Base-by-base conservation (phyloP, 1,140 invertebrate species). In the Aphelenchoides besseyi region DNA sequence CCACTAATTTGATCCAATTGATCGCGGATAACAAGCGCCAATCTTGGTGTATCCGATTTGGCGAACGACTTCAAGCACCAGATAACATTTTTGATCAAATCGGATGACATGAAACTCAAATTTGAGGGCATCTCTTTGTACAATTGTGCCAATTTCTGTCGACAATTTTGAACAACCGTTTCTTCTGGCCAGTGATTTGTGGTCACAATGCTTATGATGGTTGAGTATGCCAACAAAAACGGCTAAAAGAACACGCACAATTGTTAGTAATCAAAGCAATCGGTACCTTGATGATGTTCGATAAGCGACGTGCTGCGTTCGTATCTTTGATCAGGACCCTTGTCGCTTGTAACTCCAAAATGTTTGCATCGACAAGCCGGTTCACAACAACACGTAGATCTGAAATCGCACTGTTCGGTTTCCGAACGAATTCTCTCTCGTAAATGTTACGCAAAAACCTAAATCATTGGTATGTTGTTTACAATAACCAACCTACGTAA, bases 81-180 rank as follows among this genome's bases (percentile, higher is more conserved):
- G 32, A 66, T 33, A 53, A 66, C 63, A 33, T 66, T 66, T 26
- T 66, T 33, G 36, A 66, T 66, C 30, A 66, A 33, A n/a, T 33
- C 63, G 12, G 32, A 33, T 0, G 63, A 66, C 63, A 66, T 33
- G 2, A 33, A 33, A 36, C 16, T n/a, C 2, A 36, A 53, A 23
- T 37, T 18, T 0, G 32, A 32, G 12, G 32, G 32, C 5, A 29
- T 23, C 23, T 23, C 5, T 5, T 53, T 37, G 63, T 35, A 33
- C 12, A n/a, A 37, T n/a, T 12, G 30, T 36, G 63, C 0, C 32
- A 66, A 33, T 29, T 66, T 26, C 36, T 66, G 30, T 18, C 63
- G 32, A 33, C 63, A 66, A 23, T 16, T 37, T 37, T 37, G 18
- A 29, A 66, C 12, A 12, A 37, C 12, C n/a, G 26, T 8, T 18